Conservation (phyloP, 2,888 invertebrate species). For the Pseudanteris insignis region DNA sequence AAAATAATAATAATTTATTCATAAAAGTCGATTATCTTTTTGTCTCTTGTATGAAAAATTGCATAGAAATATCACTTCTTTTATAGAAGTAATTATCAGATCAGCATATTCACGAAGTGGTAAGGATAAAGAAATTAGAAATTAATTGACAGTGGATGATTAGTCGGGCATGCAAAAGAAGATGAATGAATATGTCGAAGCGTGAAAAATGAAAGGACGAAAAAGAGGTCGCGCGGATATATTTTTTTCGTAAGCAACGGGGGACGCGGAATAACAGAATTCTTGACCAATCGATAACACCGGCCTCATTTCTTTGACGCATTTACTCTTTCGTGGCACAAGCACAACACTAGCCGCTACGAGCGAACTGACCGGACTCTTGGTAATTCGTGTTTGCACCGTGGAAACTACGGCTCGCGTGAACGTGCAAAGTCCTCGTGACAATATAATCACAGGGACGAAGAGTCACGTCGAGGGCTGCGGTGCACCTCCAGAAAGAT, state of each 20-base stretch:
- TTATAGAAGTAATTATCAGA: too few species aligned
- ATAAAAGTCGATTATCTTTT: background rate
- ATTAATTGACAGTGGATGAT: too few species aligned
- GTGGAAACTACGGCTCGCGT: conserved; percentile 45
- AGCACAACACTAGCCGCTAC: conserved; percentile 12
- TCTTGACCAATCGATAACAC: conserved; percentile 47
- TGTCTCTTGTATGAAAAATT: too few species aligned
- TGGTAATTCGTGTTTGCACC: conserved; percentile 44
- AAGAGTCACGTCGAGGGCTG: conserved; percentile 42
- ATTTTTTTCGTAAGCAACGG: conserved; percentile 29
- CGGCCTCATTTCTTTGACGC: conserved; percentile 46
- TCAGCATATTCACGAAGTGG: too few species aligned
- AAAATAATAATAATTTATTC: background rate
- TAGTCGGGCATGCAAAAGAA: too few species aligned
- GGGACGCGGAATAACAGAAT: conserved; percentile 41
- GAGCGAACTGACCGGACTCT: conserved; percentile 39
- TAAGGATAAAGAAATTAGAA: too few species aligned
- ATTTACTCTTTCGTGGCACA: conserved; percentile 40
- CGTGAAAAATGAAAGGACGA: background rate
- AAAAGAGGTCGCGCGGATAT: conserved; percentile 20
- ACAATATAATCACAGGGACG: conserved; percentile 49
- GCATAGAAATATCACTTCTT: too few species aligned
- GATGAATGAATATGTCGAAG: conserved; percentile 5
- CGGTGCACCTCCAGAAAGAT: conserved; percentile 46
- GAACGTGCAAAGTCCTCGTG: conserved; percentile 46